Evolutionary conservation across 2,888 invertebrate genomes (phyloP).

Genomic region (Drosophila seclusa): DNA sequence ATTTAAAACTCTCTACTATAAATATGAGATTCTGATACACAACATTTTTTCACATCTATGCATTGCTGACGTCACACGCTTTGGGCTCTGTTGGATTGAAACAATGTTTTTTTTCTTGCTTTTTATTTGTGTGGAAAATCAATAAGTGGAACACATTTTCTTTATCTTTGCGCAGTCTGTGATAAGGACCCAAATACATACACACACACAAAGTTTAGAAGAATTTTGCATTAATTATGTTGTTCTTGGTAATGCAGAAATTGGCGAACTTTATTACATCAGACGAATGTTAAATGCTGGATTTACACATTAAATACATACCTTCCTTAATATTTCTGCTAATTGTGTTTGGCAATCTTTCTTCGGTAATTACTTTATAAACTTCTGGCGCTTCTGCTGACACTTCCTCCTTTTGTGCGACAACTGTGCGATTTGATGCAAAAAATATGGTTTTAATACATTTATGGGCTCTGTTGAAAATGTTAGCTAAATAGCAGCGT

Average conservation of each 20-base stretch:
- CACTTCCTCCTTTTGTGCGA: conserved; percentile 25
- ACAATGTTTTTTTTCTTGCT: conserved; percentile 3
- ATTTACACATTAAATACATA: conserved; percentile 39
- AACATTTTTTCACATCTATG: conserved; percentile 6
- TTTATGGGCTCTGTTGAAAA: conserved; percentile 1
- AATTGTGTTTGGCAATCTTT: conserved; percentile 41
- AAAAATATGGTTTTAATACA: conserved; percentile 16
- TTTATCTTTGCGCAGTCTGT: conserved; percentile 33
- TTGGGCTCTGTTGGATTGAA: conserved; percentile 19
- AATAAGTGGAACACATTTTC: conserved; percentile 34
- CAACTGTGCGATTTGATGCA: conserved; percentile 30
- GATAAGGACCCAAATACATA: conserved; percentile 38
- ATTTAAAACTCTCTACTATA: background rate
- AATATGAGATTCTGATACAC: background rate
- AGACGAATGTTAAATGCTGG: conserved; percentile 23
- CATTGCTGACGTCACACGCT: conserved; percentile 51
- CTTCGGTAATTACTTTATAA: conserved; percentile 76
- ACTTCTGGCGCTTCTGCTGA: conserved; percentile 49
- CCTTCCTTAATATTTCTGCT: conserved; percentile 39
- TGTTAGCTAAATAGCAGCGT: conserved; percentile 12
- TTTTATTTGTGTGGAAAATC: conserved; percentile 47
- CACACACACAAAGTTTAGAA: conserved; percentile 2
- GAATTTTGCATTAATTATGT: background rate
- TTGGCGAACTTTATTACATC: conserved; percentile 53
- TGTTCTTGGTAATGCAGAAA: conserved; percentile 4